Evolutionary conservation across 2,797 vertebrate species (phyloP).

Genomic region (Molossus molossus): DNA sequence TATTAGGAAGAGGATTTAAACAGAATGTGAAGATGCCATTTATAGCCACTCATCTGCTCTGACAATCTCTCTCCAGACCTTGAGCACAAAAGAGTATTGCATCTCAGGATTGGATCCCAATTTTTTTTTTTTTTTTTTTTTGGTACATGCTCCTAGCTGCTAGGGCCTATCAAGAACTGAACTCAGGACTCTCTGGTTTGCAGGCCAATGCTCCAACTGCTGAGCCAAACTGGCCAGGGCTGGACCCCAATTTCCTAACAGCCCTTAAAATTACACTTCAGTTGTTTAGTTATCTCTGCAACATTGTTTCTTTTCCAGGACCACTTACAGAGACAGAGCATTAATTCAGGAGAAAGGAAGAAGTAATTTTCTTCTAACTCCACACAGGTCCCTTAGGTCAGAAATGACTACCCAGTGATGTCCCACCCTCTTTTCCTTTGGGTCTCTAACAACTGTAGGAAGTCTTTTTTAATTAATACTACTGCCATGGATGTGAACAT

Average conservation of each 20-base stretch:
- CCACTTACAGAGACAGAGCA: background rate
- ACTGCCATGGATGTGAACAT: background rate
- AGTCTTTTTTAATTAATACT: background rate
- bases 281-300: background rate
- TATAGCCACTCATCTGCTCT: background rate
- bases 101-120: background rate
- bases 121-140: background rate
- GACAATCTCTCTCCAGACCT: background rate
- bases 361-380: background rate
- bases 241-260: background rate
- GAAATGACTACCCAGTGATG: background rate
- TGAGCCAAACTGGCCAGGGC: background rate
- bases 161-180: no score
- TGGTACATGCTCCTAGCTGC: no score
- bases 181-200: no score
- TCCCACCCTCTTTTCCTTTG: background rate
- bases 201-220: no score
- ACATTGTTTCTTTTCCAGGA: background rate
- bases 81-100: background rate
- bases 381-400: background rate
- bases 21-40: background rate
- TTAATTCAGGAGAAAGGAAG: conserved; percentile 2
- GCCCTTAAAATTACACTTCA: background rate
- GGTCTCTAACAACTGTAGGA: background rate
- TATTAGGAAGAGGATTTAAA: background rate